A percentile compares a stretch with the other conserved stretches of the same genome.
Conservation (phyloP, 2,888 invertebrate species). For the Hypomecis atomaria region DNA sequence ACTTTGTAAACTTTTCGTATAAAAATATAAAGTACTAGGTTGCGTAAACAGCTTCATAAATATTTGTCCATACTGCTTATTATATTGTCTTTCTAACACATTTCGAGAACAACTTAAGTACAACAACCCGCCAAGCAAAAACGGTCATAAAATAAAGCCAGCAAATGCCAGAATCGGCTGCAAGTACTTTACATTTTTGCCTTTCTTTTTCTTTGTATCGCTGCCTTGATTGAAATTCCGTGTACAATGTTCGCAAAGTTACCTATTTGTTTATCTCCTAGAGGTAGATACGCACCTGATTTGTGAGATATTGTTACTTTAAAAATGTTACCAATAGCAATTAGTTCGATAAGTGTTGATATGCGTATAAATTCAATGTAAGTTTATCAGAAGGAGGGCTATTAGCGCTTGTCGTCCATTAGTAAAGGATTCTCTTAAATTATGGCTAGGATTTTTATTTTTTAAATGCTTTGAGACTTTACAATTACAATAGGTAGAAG, state of each 20-base stretch:
- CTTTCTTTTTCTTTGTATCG: constrained; percentile 32
- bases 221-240: constrained; percentile 81
- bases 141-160: not conserved
- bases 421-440: constrained; percentile 31
- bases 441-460: constrained; percentile 20
- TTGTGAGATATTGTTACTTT: constrained; percentile 65
- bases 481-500: not conserved
- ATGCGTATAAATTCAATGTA: constrained; percentile 66
- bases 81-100: not conserved
- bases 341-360: constrained; percentile 76
- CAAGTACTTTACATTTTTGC: constrained; percentile 34
- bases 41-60: not conserved
- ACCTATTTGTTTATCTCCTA: constrained; percentile 76
- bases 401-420: constrained; percentile 36
- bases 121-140: not conserved
- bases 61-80: constrained; percentile 19
- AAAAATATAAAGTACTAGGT: too few species aligned
- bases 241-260: constrained; percentile 77
- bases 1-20: too few species aligned
- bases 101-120: constrained; percentile 15
- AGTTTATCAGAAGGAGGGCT: constrained; percentile 47
- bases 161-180: constrained; percentile 38
- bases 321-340: constrained; percentile 71
- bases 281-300: constrained; percentile 67
- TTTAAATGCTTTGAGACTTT: constrained; percentile 16